Evolutionary conservation across 1,140 invertebrate species (phyloP), one percentile per base, ranked within the genome.

Genomic region (Neodiprion virginianus): DNA sequence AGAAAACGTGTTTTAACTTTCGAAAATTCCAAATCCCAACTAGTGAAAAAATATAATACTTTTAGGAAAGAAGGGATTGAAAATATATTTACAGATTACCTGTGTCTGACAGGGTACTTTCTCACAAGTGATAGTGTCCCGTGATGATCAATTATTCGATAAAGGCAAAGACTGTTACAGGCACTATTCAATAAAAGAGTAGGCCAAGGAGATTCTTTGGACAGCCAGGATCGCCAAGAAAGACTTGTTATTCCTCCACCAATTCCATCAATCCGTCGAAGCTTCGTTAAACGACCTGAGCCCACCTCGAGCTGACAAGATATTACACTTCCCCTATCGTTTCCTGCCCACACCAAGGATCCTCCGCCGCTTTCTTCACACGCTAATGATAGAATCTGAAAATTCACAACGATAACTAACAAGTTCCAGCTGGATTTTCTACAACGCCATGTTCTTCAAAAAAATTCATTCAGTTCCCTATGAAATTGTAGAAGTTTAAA

Each of bases 221-320:
- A 96, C 66, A 95, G 91, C 94, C 95, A 96, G n/a, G 93, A 92
- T 82, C 94, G 90, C 88, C 94, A 95, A 72, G 93, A 93, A 69
- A 96, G 90, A 88, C 94, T 93, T 1, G 93, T 95, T 71, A 96
- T 90, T 73, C 91, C 89, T 73, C 93, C 92, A 77, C 90, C 90
- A 71, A 91, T 90, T 77, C 86, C 88, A 75, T 87, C 84, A 80
- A 93, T 91, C 81, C 92, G 91, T 79, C 91, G 90, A 81, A 94
- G 89, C 89, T 94, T 95, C 71, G 90, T 93, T 53, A 97, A 87
- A 81, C 92, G 89, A 49, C 95, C 95, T 82, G 92, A 92, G 47
- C 91, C 90, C 48, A 93, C 83, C 84, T 96, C 95, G 23, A 88
- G 73, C 75, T 82, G 81, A 78, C 88, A 86, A 12, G 86, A 87